Evolutionary conservation across 2,113 vertebrate species (phyloP).

Genomic region (Pomatostomus ruficeps): DNA sequence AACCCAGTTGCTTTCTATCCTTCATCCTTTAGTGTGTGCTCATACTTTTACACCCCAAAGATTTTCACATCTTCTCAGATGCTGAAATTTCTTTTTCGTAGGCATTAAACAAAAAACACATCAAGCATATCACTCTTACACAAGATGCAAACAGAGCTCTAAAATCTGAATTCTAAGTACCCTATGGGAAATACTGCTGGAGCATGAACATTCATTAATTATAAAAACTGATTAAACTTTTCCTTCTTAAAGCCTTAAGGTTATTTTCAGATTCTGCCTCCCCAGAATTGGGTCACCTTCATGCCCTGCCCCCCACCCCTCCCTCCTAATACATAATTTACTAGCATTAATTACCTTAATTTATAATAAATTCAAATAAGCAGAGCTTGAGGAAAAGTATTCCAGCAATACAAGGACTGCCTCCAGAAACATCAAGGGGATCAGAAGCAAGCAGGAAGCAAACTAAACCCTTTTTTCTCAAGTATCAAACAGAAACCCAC

Average conservation of each 20-base stretch:
- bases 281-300: conserved; percentile 13
- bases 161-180: not conserved
- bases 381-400: not conserved
- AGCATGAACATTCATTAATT: not conserved
- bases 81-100: not conserved
- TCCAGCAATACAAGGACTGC: not conserved
- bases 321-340: not conserved
- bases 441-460: not conserved
- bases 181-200: not conserved
- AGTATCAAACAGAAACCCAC: not conserved
- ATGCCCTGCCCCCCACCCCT: not conserved
- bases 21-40: not conserved
- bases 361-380: not conserved
- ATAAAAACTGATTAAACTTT: conserved; percentile 20
- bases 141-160: not conserved
- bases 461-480: not conserved
- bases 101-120: not conserved
- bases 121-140: not conserved
- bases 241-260: not conserved
- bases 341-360: not conserved
- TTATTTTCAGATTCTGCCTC: conserved; percentile 8
- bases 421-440: not conserved
- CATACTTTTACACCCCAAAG: not conserved
- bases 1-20: not conserved
- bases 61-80: not conserved